A percentile compares a stretch with the other conserved stretches of the same genome.
phyloP scores from a whole-genome alignment of 2,113 vertebrate species.

The Pomatostomus ruficeps region DNA sequence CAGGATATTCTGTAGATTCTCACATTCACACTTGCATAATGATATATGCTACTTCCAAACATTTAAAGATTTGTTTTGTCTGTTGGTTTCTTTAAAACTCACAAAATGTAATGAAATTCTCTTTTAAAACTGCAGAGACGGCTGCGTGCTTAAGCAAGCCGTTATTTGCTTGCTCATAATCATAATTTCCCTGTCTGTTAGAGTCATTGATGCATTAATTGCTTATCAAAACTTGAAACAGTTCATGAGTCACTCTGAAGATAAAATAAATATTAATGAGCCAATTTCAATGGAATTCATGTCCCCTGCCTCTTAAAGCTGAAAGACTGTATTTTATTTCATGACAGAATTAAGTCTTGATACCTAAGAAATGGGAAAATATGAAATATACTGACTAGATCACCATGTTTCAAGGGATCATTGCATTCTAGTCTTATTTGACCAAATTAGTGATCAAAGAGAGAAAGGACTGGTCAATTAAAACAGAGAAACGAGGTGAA shows the following conservation, averaged over 20 bases:
- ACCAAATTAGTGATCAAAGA: background rate
- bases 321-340: background rate
- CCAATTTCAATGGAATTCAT: constrained; percentile 43
- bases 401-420: background rate
- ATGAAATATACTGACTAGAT: background rate
- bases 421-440: background rate
- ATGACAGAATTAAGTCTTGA: background rate
- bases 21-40: background rate
- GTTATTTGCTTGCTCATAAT: constrained; percentile 43
- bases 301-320: background rate
- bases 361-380: background rate
- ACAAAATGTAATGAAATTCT: background rate
- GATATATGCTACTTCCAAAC: background rate
- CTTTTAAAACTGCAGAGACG: constrained; percentile 24
- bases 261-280: constrained; percentile 66
- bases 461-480: background rate
- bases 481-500: background rate
- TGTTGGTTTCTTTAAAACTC: background rate
- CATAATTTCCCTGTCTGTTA: constrained; percentile 51
- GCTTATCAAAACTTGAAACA: constrained; percentile 66
- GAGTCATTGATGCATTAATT: constrained; percentile 60
- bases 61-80: background rate
- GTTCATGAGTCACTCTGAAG: constrained; percentile 59
- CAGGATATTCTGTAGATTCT: background rate
- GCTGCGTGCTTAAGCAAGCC: background rate